These are phyloP conservation scores for Nebria brevicollis DNA, from an alignment of 2,888 invertebrate genomes.

Conservation along the genomic window DNA sequence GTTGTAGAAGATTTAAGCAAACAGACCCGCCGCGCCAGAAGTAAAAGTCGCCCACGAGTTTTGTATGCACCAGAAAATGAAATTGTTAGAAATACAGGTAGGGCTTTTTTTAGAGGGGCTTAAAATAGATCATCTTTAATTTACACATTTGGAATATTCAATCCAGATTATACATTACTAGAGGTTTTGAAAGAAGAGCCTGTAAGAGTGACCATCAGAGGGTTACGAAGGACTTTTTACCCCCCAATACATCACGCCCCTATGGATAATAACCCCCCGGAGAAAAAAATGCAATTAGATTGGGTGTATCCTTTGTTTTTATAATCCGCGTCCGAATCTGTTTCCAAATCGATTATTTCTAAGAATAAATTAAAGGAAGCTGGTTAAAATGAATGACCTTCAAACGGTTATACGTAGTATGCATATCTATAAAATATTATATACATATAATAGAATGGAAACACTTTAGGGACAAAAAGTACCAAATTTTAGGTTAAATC, in stretches of 20 bases:
- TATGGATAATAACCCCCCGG: constrained; percentile 86
- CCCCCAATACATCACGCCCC: constrained; percentile 87
- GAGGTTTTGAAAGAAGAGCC: constrained; percentile 90
- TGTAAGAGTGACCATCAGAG: constrained; percentile 83
- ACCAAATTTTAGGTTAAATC: too few relatives aligned
- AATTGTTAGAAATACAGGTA: constrained; percentile 80
- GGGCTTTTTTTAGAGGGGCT: constrained; percentile 48
- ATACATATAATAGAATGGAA: too few relatives aligned
- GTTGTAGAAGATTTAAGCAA: constrained; percentile 66
- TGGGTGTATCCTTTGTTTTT: constrained; percentile 84
- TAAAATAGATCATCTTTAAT: not conserved
- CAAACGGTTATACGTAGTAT: too few relatives aligned
- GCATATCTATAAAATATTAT: too few relatives aligned
- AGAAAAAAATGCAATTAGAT: constrained; percentile 87
- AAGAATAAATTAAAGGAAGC: too few relatives aligned
- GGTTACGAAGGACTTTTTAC: constrained; percentile 84
- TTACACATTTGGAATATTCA: not conserved
- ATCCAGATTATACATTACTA: constrained; percentile 79
- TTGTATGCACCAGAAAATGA: constrained; percentile 86
- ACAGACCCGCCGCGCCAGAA: constrained; percentile 73
- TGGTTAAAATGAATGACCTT: too few relatives aligned
- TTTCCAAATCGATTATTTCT: too few relatives aligned
- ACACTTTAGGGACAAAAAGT: too few relatives aligned
- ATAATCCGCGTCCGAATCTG: not conserved
- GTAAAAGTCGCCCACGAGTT: constrained; percentile 87